These are phyloP conservation scores for Crepidodera aurea DNA, from an alignment of 2,888 invertebrate genomes.

Conservation along the genomic window DNA sequence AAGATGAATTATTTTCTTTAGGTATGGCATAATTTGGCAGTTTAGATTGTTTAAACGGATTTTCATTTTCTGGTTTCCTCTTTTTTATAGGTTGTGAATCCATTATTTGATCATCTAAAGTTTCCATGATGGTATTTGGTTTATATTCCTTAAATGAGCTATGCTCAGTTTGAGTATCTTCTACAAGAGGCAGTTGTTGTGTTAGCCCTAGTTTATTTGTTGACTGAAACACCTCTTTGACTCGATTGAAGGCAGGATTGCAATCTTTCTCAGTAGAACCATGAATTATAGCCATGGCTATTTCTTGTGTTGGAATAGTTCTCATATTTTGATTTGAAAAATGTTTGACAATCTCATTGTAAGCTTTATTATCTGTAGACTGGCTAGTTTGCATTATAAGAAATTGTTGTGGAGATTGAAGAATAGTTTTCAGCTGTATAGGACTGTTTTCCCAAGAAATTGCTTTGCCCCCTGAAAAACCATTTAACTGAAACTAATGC, in stretches of 20 bases:
- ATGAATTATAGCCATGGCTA: slow-evolving; percentile 80
- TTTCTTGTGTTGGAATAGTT: slow-evolving; percentile 79
- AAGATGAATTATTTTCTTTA: no score
- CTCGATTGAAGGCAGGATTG: slow-evolving; percentile 72
- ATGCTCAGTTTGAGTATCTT: slow-evolving; percentile 37
- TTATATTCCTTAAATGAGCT: not conserved
- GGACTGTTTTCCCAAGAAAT: slow-evolving; percentile 50
- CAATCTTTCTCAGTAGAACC: slow-evolving; percentile 78
- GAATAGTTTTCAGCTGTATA: slow-evolving; percentile 42
- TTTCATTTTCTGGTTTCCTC: not conserved
- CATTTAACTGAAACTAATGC: no score
- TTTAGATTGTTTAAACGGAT: no score
- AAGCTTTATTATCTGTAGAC: slow-evolving; percentile 33
- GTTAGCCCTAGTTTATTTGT: slow-evolving; percentile 27
- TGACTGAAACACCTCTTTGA: slow-evolving; percentile 40
- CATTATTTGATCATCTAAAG: slow-evolving; percentile 14
- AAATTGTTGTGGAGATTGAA: slow-evolving; percentile 44
- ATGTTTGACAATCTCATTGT: slow-evolving; percentile 61
- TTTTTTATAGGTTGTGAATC: slow-evolving; percentile 2
- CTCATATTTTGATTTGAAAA: slow-evolving; percentile 67
- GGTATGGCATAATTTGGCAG: no score
- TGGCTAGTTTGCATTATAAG: slow-evolving; percentile 49
- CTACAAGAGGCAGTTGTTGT: slow-evolving; percentile 36
- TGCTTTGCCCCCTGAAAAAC: slow-evolving; percentile 57
- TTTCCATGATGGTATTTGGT: slow-evolving; percentile 30